Evolutionary conservation across 2,797 vertebrate genomes (phyloP).

Genomic region (Lithobates sylvaticus): DNA sequence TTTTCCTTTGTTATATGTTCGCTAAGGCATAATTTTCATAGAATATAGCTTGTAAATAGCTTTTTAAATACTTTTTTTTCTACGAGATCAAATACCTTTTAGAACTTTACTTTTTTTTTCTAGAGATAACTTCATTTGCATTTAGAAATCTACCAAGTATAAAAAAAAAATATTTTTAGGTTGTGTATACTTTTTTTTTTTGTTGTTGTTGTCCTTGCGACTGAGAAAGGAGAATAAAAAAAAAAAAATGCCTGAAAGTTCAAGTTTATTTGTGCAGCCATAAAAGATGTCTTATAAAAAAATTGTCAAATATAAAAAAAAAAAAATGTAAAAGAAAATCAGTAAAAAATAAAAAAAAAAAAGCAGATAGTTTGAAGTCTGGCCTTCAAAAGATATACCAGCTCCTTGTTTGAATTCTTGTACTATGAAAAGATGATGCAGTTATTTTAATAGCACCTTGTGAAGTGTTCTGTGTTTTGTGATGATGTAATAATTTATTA

Average conservation of each 20-base stretch:
- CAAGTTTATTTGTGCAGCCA: slow-evolving; percentile 87
- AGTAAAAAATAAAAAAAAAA: slow-evolving; percentile 76
- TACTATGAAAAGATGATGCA: slow-evolving; percentile 86
- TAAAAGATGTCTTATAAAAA: slow-evolving; percentile 79
- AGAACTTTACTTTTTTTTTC: slow-evolving; percentile 82
- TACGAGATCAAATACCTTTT: slow-evolving; percentile 82
- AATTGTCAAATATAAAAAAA: slow-evolving; percentile 75
- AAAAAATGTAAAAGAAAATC: slow-evolving; percentile 74
- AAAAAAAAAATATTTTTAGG: slow-evolving; percentile 71
- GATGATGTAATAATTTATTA: slow-evolving; percentile 98
- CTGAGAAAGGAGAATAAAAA: slow-evolving; percentile 67
- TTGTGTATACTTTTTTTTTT: slow-evolving; percentile 68
- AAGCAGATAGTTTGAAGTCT: slow-evolving; percentile 77
- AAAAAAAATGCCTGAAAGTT: slow-evolving; percentile 93
- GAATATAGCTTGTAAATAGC: slow-evolving; percentile 99
- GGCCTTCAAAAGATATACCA: slow-evolving; percentile 84
- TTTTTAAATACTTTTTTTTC: slow-evolving; percentile 95
- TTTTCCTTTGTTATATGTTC: slow-evolving; percentile 79
- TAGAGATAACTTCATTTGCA: slow-evolving; percentile 86
- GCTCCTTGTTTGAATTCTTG: slow-evolving; percentile 91
- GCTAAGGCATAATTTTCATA: slow-evolving; percentile 87
- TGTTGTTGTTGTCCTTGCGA: slow-evolving; percentile 62
- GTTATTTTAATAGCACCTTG: slow-evolving; percentile 99
- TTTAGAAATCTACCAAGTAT: slow-evolving; percentile 84
- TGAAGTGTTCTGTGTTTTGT: slow-evolving; percentile 99